Percentiles rank a stretch among this genome's conserved stretches.
These are phyloP conservation scores for Cynodonichthys magdalenae DNA, from an alignment of 2,797 vertebrate species.

Conservation along the genomic window DNA sequence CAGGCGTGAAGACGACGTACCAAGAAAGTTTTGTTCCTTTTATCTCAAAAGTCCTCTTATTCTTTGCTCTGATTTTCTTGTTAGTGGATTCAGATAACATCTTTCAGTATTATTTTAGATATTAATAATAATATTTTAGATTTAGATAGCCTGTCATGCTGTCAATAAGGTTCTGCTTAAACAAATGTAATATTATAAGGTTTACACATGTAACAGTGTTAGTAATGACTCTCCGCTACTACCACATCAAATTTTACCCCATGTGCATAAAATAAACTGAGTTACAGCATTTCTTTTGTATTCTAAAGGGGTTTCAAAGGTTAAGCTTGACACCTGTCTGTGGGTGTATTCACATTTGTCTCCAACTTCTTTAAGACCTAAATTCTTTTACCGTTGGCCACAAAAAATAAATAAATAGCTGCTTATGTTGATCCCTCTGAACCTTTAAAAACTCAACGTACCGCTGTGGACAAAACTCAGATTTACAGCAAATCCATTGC, in stretches of 20 bases:
- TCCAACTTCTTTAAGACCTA: conserved; percentile 26
- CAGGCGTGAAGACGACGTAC: conserved; percentile 35
- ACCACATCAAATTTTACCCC: too few relatives aligned
- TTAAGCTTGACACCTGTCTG: too few relatives aligned
- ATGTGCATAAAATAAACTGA: too few relatives aligned
- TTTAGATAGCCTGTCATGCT: too few relatives aligned
- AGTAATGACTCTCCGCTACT: too few relatives aligned
- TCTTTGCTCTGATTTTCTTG: background rate
- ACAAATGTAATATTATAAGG: too few relatives aligned
- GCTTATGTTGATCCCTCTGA: conserved; percentile 11
- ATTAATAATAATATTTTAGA: background rate
- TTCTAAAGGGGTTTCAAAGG: too few relatives aligned
- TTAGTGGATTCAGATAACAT: conserved; percentile 29
- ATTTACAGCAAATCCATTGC: conserved; percentile 33
- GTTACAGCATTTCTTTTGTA: too few relatives aligned
- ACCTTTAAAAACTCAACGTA: conserved; percentile 38
- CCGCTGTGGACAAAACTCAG: conserved; percentile 41
- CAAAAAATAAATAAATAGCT: too few relatives aligned
- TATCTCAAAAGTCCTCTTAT: conserved; percentile 10
- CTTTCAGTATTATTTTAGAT: conserved; percentile 29
- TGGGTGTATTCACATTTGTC: conserved; percentile 31
- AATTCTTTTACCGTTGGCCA: conserved; percentile 29
- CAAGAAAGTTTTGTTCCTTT: conserved; percentile 50
- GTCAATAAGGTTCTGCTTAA: too few relatives aligned
- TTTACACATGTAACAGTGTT: too few relatives aligned